Evolutionary conservation across 2,113 vertebrate genomes (phyloP), one percentile per base, ranked within the genome.

Genomic region (Neotoma lepida): DNA sequence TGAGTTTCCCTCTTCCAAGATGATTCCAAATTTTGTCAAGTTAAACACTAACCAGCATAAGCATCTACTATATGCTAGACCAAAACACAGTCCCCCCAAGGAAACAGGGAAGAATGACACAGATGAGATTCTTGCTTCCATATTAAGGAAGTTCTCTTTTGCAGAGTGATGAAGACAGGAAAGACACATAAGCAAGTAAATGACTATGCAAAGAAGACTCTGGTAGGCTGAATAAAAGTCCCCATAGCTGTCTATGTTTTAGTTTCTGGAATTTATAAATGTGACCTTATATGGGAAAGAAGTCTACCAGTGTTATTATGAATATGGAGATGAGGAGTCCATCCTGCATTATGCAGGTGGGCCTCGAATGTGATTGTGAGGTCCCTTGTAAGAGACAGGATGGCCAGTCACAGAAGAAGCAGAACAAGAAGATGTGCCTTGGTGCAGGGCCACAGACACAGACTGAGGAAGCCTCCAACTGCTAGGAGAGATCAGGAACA

Each of bases 121-220:
- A 89, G 61, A 30, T 13, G 46, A 89, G 61, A n/a, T 1, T 7
- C 35, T 46, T 64, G 20, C n/a, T 71, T 41, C 70, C 61, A 68
- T 46, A 54, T 30, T 30, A 41, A 2, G 41, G 30, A 85, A 51
- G 33, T 30, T 66, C 56, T 87, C 20, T 81, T 92, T 86, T 94
- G n/a, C 88, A 63, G 58, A 71, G 39, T 30, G 30, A 68, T 2
- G 39, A 77, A 54, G 71, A 33, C 44, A 90, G 49, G 24, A 61
- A 87, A 92, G 84, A 86, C 54, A 70, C 7, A 73, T 39, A 49
- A 90, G 56, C 22, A 92, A 46, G 22, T 61, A 66, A 93, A 56
- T 41, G 58, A 35, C 73, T 68, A 82, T 9, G 70, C 10, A 46
- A 85, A 94, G 86, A 94, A 94, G 87, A 96, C 4, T 86, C 39